Base-by-base conservation (phyloP, 2,888 invertebrate species). In the Villa cingulata region DNA sequence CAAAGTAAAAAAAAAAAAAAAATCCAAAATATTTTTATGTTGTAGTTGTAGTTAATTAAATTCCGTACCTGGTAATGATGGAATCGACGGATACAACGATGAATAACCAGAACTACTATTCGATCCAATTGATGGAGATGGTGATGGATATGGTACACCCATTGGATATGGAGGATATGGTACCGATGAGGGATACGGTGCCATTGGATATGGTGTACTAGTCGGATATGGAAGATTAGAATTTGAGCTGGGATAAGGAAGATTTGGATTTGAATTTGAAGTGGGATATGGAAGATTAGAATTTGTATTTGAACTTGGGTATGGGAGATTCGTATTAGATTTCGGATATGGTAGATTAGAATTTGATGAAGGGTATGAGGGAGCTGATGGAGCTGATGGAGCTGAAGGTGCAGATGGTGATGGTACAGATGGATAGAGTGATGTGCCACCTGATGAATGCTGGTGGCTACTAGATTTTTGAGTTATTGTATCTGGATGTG, bases 291-390 rank as follows among this genome's bases (percentile, higher is more conserved):
- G 41, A n/a, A 27, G 12, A 17, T 20, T 41, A 27, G 41, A 27
- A 1, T 3, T 4, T 18, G 38, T 9, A 18, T 17, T 3, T 7
- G 16, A 37, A 17, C 17, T 16, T 10, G 37, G 46, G 9, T 46
- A 40, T 14, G 46, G 46, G 17, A 41, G 39, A 17, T 27, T 52
- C 1, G 56, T 55, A 39, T 45, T 37, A 43, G 56, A 48, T 43
- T 55, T 48, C 40, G 61, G 46, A 39, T 54, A 54, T 32, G 56
- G 43, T 41, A 51, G 44, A 48, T 53, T 48, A 45, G 53, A 51
- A 50, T 51, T 48, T 34, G 57, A 53, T 10, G 56, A 54, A 40
- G 63, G 64, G 56, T 64, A 64, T 1, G 63, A 50, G 51, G 41
- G 64, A 32, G 62, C 44, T 18, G 58, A 49, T 55, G 59, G 37